Conservation (phyloP, 2,797 vertebrate genomes). For the Eulemur mongoz region DNA sequence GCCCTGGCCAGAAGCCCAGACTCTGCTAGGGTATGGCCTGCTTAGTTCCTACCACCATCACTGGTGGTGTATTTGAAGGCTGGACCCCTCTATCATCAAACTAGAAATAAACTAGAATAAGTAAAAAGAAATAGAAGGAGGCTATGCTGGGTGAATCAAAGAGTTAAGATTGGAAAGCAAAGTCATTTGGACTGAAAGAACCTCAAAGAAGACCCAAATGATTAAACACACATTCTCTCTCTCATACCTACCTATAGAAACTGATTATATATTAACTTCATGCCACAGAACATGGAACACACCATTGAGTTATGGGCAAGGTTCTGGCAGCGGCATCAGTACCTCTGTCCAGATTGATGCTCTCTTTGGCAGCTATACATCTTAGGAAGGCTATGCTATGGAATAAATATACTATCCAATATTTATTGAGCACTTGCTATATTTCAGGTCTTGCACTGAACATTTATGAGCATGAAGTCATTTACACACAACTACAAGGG, state of each 20-base stretch:
- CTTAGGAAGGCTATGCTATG: neutral
- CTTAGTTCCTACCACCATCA: neutral
- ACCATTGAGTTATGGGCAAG: neutral
- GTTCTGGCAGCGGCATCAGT: neutral
- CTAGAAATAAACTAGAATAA: neutral
- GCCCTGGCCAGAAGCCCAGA: neutral
- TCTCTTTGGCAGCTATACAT: neutral
- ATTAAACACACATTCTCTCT: neutral
- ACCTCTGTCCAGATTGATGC: neutral
- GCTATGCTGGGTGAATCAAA: neutral
- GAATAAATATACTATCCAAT: neutral
- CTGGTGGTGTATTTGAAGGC: neutral
- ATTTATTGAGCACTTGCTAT: neutral
- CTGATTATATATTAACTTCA: neutral
- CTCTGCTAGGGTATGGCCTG: neutral
- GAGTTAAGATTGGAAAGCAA: conserved; percentile 9
- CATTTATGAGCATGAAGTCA: neutral
- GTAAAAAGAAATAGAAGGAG: neutral
- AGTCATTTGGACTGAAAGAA: neutral
- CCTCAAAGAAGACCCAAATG: neutral
- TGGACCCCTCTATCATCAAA: no score
- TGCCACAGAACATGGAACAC: neutral
- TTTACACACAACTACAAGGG: neutral
- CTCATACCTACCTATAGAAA: neutral
- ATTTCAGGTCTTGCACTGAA: neutral